Conservation (phyloP, 35 echinoderm and acorn worm species). For the Apostichopus parvimensis region DNA sequence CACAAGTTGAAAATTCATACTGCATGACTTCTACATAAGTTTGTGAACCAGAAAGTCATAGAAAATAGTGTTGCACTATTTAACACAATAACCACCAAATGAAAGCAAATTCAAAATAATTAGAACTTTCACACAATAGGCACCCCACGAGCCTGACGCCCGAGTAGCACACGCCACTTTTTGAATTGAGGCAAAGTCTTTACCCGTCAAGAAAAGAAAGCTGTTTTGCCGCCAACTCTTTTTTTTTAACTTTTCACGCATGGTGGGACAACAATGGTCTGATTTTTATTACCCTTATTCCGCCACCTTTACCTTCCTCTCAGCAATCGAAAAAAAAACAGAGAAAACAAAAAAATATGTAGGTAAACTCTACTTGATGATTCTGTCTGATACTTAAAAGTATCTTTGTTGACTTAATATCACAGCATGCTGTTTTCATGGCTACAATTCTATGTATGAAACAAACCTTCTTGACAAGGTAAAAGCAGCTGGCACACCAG, state of each 20-base stretch:
- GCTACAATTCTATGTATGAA: background rate
- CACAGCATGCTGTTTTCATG: background rate
- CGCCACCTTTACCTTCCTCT: background rate
- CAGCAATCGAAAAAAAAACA: background rate
- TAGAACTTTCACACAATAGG: background rate
- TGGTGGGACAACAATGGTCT: background rate
- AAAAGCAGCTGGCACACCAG: background rate
- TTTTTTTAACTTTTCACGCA: slow-evolving; percentile 1
- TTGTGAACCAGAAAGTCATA: background rate
- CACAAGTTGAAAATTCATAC: background rate
- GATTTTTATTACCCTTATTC: background rate
- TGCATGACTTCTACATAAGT: background rate
- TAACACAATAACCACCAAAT: background rate
- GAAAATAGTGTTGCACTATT: background rate
- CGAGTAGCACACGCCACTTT: slow-evolving; percentile 15
- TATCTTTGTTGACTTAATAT: background rate
- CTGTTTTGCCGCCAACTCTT: background rate
- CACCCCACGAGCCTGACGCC: slow-evolving; percentile 7
- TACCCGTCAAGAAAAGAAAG: background rate
- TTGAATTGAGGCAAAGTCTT: background rate
- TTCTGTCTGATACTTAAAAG: background rate
- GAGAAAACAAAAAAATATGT: background rate
- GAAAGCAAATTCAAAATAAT: background rate
- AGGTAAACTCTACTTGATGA: background rate
- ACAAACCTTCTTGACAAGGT: background rate